A percentile compares a stretch with the other conserved stretches of the same genome.
These are phyloP conservation scores for Clanis bilineata DNA, from an alignment of 2,888 invertebrate species.

Conservation along the genomic window DNA sequence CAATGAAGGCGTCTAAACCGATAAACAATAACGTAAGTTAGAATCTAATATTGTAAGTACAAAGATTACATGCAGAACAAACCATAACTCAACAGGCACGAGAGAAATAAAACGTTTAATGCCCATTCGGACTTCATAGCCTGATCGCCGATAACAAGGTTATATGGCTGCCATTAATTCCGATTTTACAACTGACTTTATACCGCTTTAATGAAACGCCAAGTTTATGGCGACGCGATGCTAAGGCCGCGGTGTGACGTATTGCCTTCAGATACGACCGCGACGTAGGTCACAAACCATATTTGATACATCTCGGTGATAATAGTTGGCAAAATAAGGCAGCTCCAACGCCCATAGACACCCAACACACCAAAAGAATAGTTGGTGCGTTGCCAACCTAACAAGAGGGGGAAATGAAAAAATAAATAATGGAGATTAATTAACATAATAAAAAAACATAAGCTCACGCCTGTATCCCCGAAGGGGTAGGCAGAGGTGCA, in stretches of 20 bases:
- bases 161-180: conserved; percentile 57
- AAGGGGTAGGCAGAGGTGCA: no score
- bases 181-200: conserved; percentile 61
- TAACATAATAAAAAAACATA: no score
- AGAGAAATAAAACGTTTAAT: conserved; percentile 40
- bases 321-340: not conserved
- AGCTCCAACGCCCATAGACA: no score
- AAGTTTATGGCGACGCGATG: conserved; percentile 35
- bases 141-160: conserved; percentile 55
- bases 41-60: no score
- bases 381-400: no score
- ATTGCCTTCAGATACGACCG: conserved; percentile 12
- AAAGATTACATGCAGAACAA: conserved; percentile 15
- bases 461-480: no score
- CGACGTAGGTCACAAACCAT: not conserved
- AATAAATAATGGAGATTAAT: no score
- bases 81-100: conserved; percentile 27
- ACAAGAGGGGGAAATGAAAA: no score
- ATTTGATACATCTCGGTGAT: no score
- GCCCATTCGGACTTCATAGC: conserved; percentile 43
- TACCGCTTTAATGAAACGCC: conserved; percentile 55
- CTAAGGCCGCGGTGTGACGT: conserved; percentile 3
- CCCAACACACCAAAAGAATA: no score
- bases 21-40: no score
- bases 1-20: no score